phyloP scores from a whole-genome alignment of 92 coral and sea anemone genomes.

The Siderastrea siderea region DNA sequence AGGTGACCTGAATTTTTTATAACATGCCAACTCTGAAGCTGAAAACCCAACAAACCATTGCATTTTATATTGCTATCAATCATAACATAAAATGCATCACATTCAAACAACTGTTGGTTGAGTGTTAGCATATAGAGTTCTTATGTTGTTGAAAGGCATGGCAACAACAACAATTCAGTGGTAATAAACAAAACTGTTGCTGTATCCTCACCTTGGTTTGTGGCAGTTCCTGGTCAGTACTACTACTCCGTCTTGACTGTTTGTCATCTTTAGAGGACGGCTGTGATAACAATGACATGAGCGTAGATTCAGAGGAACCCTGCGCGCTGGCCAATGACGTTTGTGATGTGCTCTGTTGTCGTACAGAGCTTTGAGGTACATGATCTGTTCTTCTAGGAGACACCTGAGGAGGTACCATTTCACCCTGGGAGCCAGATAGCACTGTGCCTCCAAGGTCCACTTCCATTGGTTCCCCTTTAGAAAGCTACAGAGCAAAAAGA shows the following conservation, averaged over 20 bases:
- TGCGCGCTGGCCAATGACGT: constrained; percentile 62
- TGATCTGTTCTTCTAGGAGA: constrained; percentile 36
- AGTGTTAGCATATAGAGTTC: background rate
- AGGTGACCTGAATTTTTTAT: too few species aligned
- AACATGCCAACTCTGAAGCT: too few species aligned
- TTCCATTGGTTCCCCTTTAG: constrained; percentile 80
- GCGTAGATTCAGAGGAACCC: constrained; percentile 75
- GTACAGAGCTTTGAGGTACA: constrained; percentile 43
- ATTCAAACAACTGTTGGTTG: too few species aligned
- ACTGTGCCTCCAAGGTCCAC: constrained; percentile 71
- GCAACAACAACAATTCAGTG: background rate
- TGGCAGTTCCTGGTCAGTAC: constrained; percentile 31
- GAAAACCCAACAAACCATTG: too few species aligned
- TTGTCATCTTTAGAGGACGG: constrained; percentile 82
- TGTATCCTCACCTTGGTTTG: constrained; percentile 8
- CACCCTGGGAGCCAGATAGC: constrained; percentile 42
- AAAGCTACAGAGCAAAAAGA: constrained; percentile 1
- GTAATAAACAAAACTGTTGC: background rate
- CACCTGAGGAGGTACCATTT: constrained; percentile 27
- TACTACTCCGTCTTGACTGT: constrained; percentile 23
- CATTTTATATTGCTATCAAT: too few species aligned
- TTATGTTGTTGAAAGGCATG: too few species aligned
- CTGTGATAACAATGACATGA: constrained; percentile 79
- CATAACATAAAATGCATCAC: too few species aligned
- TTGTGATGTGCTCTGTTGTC: constrained; percentile 39